Base-by-base conservation (phyloP, 1,140 invertebrate species). In the Ceratina japonica region DNA sequence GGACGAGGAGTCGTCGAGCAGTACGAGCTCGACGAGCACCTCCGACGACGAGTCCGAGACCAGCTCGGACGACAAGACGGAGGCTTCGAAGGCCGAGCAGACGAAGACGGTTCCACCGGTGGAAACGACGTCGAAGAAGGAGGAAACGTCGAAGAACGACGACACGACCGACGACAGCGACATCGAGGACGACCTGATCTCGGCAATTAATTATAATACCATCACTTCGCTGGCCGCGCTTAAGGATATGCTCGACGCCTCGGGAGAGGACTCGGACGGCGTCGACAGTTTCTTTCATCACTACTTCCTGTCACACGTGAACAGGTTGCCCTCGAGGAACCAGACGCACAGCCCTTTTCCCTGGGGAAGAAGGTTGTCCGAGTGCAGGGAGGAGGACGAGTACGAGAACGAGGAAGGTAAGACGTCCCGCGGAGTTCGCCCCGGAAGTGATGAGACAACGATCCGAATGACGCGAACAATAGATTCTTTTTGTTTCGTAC, bases 301-400 rank as follows among this genome's bases (percentile, higher is more conserved):
- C 87, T 96, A 96, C 86, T 96, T 96, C 88, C 93, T 95, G 84
- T 95, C 95, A 63, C 95, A 96, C 85, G 95, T 95, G 62, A 95
- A 95, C 89, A 93, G 94, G 69, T 86, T 95, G 52, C 94, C 94
- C 3, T 95, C 94, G 64, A 91, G 94, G 58, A 94, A 93, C 85
- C 91, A 90, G 88, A 93, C 80, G 82, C 94, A 83, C 84, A 95
- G 83, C 90, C 95, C 88, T 88, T 95, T 75, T 94, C 94, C 90
- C 75, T 93, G 87, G 95, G 95, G 90, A 0, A 93, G 96, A n/a
- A 93, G 96, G 3, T 89, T 97, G 66, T 97, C 96, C 8, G 95
- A 97, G 90, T 97, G 96, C 87, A 94, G 95, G 49, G 96, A 97
- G 86, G 96, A 96, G 91, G 96, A 96, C 85, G 96, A 97, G 89